A percentile compares a stretch with the other conserved stretches of the same genome.
Evolutionary conservation across 2,113 vertebrate genomes (phyloP).

Genomic region (Vulpes ferrilata): DNA sequence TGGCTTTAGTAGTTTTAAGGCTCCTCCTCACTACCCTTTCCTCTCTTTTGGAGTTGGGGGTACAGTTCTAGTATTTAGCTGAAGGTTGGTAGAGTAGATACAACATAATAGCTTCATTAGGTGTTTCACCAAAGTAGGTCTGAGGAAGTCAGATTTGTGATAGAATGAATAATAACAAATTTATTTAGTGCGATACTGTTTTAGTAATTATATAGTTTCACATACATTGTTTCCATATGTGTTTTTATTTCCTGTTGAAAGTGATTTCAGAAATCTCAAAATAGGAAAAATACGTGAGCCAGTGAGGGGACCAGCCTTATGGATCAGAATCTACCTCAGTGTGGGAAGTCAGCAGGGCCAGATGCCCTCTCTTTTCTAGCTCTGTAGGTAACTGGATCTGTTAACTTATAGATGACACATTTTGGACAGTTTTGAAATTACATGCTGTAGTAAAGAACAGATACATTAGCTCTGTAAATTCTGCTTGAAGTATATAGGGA

Average conservation of each 20-base stretch:
- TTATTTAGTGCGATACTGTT: constrained; percentile 26
- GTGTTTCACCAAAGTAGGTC: constrained; percentile 29
- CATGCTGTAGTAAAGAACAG: constrained; percentile 50
- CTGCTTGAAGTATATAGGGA: neutral
- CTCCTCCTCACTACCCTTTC: neutral
- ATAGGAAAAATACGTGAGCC: constrained; percentile 35
- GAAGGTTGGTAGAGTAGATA: neutral
- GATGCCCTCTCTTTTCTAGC: constrained; percentile 72
- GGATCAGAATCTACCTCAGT: constrained; percentile 54
- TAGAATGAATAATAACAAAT: constrained; percentile 7
- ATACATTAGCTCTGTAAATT: constrained; percentile 61
- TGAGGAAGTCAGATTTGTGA: constrained; percentile 53
- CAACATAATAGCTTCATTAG: neutral
- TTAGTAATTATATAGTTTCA: constrained; percentile 56
- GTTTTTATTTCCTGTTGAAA: constrained; percentile 52
- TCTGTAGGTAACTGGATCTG: constrained; percentile 76
- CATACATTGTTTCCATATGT: constrained; percentile 20
- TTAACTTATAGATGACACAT: constrained; percentile 72
- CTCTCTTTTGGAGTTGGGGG: neutral
- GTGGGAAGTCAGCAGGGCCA: constrained; percentile 73
- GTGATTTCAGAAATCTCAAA: constrained; percentile 71
- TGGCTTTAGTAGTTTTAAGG: constrained; percentile 29
- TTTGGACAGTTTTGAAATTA: constrained; percentile 70
- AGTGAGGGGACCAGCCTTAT: neutral
- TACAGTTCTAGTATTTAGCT: constrained; percentile 19